Conservation (phyloP, 2,113 vertebrate genomes). For the Morone saxatilis region DNA sequence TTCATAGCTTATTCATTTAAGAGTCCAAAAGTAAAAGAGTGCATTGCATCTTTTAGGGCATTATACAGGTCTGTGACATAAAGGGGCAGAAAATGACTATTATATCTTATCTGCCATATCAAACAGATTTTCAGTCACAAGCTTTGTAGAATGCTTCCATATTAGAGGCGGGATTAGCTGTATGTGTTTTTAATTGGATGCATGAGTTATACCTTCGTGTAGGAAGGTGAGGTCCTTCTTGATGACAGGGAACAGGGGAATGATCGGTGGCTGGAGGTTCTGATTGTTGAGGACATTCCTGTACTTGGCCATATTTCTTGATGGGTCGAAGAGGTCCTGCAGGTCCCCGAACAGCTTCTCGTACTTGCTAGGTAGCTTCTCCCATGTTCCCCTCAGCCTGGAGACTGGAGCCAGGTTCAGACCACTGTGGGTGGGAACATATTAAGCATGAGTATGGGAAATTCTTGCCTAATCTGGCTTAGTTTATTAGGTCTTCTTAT, state of each 20-base stretch:
- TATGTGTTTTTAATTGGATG: neutral
- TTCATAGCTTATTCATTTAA: too few species aligned
- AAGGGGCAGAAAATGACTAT: neutral
- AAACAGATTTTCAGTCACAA: too few species aligned
- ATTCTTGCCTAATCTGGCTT: neutral
- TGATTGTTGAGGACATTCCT: slow-evolving; percentile 97
- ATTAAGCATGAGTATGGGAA: neutral
- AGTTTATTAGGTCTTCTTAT: neutral
- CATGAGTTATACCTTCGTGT: slow-evolving; percentile 90
- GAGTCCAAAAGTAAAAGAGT: too few species aligned
- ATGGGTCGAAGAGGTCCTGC: slow-evolving; percentile 98
- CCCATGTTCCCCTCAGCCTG: slow-evolving; percentile 97
- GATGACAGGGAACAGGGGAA: slow-evolving; percentile 97
- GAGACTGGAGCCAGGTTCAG: slow-evolving; percentile 96
- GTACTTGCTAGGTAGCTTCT: slow-evolving; percentile 98
- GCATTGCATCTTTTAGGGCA: too few species aligned
- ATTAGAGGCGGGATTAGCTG: neutral
- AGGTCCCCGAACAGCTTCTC: slow-evolving; percentile 98
- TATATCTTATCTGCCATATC: too few species aligned
- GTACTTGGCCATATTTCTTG: slow-evolving; percentile 99
- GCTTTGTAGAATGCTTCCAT: neutral
- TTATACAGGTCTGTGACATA: neutral
- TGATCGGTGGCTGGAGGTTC: slow-evolving; percentile 97
- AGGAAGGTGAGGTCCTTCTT: slow-evolving; percentile 99
- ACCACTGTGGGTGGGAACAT: slow-evolving; percentile 82